Evolutionary conservation across 1,140 invertebrate genomes (phyloP).

Genomic region (Leptonema lineaticorne): DNA sequence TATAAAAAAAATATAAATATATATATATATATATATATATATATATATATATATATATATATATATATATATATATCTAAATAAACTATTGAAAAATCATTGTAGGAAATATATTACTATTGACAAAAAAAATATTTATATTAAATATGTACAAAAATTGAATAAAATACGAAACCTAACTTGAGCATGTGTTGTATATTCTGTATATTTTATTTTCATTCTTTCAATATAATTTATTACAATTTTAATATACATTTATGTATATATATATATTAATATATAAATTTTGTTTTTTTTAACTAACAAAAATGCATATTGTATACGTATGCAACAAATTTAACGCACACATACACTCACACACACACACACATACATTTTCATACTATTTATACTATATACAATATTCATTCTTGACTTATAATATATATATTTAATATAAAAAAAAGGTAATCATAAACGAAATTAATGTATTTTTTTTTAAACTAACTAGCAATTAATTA

Average conservation of each 20-base stretch:
- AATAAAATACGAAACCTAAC: constrained; percentile 36
- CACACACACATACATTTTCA: background rate
- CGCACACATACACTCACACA: background rate
- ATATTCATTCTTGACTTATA: background rate
- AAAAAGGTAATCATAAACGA: too few species aligned
- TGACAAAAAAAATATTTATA: constrained; percentile 30
- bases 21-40: too few species aligned
- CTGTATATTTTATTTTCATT: background rate
- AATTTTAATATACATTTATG: too few species aligned
- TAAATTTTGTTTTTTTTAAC: constrained; percentile 1
- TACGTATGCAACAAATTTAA: background rate
- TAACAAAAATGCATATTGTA: background rate
- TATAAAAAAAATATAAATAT: constrained; percentile 26
- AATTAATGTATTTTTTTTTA: too few species aligned
- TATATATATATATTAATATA: too few species aligned
- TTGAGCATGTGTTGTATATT: constrained; percentile 34
- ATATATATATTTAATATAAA: too few species aligned
- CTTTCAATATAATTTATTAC: too few species aligned
- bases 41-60: too few species aligned
- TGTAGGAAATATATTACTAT: constrained; percentile 35
- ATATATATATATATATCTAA: constrained; percentile 36
- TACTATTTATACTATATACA: too few species aligned
- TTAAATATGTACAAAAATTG: constrained; percentile 29
- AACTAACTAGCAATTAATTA: constrained; percentile 8
- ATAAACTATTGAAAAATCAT: constrained; percentile 25